Conservation (phyloP, 2,888 invertebrate species). For the Trachelus tabidus region DNA sequence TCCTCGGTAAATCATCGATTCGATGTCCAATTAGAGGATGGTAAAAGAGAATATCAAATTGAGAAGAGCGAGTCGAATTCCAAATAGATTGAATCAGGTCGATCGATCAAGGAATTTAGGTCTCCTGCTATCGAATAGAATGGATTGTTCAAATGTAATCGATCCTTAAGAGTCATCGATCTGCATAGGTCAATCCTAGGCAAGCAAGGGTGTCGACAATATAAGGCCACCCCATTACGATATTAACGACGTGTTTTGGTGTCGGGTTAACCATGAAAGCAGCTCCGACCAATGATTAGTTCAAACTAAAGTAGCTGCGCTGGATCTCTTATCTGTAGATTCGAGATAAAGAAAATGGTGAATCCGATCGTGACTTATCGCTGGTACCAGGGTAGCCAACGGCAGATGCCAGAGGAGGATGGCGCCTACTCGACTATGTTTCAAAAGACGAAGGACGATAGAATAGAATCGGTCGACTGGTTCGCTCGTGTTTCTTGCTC, state of each 20-base stretch:
- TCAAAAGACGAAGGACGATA: conserved; percentile 8
- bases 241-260: background rate
- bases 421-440: background rate
- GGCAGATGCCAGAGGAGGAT: background rate
- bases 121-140: background rate
- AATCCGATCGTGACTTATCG: background rate
- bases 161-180: background rate
- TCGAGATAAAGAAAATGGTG: background rate
- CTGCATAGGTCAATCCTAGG: no score
- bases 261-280: background rate
- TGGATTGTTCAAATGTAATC: background rate
- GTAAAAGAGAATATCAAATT: no score
- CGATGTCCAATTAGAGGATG: no score
- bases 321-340: background rate
- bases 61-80: background rate
- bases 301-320: background rate
- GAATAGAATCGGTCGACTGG: conserved; percentile 20
- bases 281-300: background rate
- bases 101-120: background rate
- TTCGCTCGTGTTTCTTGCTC: conserved; percentile 23
- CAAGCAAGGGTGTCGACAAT: background rate
- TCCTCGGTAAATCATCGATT: no score
- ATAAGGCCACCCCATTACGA: background rate
- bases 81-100: background rate
- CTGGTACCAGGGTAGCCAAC: background rate